Base-by-base conservation (phyloP, 2,113 vertebrate species). In the Cyprinodon variegatus region DNA sequence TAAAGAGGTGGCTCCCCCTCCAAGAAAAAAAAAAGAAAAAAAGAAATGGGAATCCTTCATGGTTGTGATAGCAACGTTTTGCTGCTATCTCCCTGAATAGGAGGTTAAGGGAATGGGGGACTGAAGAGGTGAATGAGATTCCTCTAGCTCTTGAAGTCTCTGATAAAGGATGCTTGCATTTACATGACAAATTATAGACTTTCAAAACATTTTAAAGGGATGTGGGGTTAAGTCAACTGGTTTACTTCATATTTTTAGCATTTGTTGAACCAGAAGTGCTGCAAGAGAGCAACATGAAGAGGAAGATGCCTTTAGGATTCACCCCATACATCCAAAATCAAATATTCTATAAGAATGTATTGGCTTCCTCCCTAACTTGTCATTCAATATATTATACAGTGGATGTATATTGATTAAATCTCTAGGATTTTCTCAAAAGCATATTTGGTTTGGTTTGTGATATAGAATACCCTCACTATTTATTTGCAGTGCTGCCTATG, bases 121-220 rank as follows among this genome's bases (percentile, higher is more conserved):
- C 79, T 83, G 82, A 84, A 77, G 57, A 89, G 83, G 77, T 86
- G 76, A 68, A 74, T 74, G 78, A 76, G 70, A 83, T 86, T 85
- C 81, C 59, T 83, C 77, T 12, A 76, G 79, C 79, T 86, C 76
- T 79, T 80, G 70, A 69, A 76, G 61, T 74, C 61, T 67, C 82
- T 40, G 67, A 85, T 83, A 86, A 73, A 85, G 61, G 71, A 84
- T 74, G 77, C 73, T 53, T 61, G 40, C 77, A 53, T 81, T 77
- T 75, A 50, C 61, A 57, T 62, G 72, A 88, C 83, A 86, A 87
- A 88, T 86, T 73, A 41, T 45, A 72, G 66, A 60, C 79, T 76
- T 83, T 88, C 70, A 59, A 81, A 79, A 60, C 74, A 63, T 4
- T 72, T 80, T 76, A 85, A 81, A 36, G 72, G 45, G 68, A 61